phyloP scores from a whole-genome alignment of 2,888 invertebrate species.

The Hermodice carunculata region DNA sequence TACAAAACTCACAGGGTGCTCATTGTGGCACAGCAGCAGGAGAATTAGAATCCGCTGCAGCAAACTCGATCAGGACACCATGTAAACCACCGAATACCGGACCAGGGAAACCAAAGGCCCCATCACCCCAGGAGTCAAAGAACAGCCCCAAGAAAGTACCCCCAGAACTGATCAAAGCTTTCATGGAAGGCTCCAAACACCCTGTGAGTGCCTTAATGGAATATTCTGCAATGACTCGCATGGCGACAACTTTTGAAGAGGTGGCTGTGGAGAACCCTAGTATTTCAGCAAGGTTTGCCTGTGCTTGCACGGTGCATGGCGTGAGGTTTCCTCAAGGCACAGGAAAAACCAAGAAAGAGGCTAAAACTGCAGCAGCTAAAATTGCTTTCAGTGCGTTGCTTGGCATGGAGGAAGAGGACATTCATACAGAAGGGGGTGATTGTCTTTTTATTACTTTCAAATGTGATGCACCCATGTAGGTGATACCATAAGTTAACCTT shows the following conservation, averaged over 20 bases:
- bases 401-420: conserved; percentile 45
- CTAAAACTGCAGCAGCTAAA: conserved; percentile 59
- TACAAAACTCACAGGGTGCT: too few species aligned
- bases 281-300: conserved; percentile 52
- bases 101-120: too few species aligned
- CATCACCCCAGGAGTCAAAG: too few species aligned
- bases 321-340: conserved; percentile 42
- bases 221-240: conserved; percentile 47
- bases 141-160: conserved; percentile 49
- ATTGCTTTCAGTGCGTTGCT: conserved; percentile 55
- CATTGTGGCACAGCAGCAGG: too few species aligned
- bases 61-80: too few species aligned
- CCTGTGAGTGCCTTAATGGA: conserved; percentile 60
- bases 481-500: too few species aligned
- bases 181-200: conserved; percentile 53
- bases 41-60: too few species aligned
- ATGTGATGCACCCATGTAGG: too few species aligned
- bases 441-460: too few species aligned
- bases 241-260: conserved; percentile 47
- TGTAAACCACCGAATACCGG: too few species aligned
- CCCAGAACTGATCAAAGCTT: conserved; percentile 48
- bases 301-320: conserved; percentile 51
- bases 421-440: too few species aligned
- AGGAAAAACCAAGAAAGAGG: conserved; percentile 65
- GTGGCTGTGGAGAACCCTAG: conserved; percentile 43